Conservation (phyloP, 2,113 vertebrate species). For the Sakesphorus luctuosus region DNA sequence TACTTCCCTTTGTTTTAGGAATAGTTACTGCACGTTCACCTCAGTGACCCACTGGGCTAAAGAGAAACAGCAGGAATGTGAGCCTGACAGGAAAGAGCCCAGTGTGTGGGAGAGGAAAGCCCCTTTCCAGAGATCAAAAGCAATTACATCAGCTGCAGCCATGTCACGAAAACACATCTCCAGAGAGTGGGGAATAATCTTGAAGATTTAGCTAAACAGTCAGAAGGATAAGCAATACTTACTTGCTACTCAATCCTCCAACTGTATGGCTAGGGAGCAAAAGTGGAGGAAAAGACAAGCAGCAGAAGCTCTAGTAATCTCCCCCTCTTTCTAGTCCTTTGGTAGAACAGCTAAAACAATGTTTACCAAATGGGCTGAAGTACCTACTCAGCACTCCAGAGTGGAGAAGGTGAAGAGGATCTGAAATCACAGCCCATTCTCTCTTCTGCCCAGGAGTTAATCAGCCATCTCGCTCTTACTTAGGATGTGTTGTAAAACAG, state of each 20-base stretch:
- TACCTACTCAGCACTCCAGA: neutral
- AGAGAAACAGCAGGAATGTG: neutral
- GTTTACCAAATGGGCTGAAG: neutral
- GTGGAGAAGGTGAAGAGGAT: neutral
- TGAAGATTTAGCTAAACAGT: neutral
- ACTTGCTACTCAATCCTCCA: neutral
- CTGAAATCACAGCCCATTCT: neutral
- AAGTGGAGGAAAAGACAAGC: neutral
- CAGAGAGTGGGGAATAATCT: neutral
- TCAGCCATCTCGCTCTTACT: neutral
- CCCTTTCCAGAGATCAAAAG: neutral
- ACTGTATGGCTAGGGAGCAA: neutral
- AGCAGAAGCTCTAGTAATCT: neutral
- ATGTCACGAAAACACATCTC: neutral
- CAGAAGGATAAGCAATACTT: neutral
- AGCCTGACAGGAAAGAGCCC: neutral
- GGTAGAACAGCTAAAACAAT: neutral
- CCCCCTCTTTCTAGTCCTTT: neutral
- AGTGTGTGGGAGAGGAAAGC: neutral
- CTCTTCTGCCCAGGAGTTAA: neutral
- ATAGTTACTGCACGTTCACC: neutral
- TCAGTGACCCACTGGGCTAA: neutral
- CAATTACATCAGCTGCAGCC: neutral
- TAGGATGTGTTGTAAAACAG: neutral
- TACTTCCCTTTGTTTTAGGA: neutral